Conservation (phyloP, 2,888 invertebrate genomes). For the Hetaerina titia region DNA sequence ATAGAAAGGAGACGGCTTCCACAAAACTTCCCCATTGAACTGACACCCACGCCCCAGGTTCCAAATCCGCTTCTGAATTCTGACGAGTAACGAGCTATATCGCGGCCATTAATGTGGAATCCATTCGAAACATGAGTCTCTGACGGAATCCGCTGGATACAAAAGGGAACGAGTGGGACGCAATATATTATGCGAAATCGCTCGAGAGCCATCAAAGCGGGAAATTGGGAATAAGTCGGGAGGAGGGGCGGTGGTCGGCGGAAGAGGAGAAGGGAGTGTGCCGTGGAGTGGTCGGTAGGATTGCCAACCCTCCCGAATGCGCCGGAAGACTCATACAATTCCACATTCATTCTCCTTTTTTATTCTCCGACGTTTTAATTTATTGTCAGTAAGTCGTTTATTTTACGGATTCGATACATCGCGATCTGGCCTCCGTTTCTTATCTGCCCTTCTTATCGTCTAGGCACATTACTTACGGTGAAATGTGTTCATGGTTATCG, state of each 20-base stretch:
- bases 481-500: too few relatives aligned
- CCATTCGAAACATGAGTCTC: not conserved
- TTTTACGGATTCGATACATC: too few relatives aligned
- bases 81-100: not conserved
- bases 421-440: too few relatives aligned
- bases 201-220: not conserved
- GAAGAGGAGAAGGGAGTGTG: not conserved
- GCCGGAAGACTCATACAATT: not conserved
- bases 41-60: not conserved
- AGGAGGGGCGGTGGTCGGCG: not conserved
- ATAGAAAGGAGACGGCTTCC: not conserved
- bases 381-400: too few relatives aligned
- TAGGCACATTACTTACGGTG: too few relatives aligned
- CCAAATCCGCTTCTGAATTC: not conserved
- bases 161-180: not conserved
- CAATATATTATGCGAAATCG: not conserved
- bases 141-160: not conserved
- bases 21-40: not conserved
- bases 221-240: not conserved
- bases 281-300: not conserved
- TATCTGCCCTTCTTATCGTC: too few relatives aligned
- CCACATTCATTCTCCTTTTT: not conserved
- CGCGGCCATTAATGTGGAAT: not conserved
- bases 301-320: not conserved
- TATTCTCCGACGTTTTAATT: too few relatives aligned